Evolutionary conservation across 2,888 invertebrate species (phyloP).

Genomic region (Drosophila neoperkinsi): DNA sequence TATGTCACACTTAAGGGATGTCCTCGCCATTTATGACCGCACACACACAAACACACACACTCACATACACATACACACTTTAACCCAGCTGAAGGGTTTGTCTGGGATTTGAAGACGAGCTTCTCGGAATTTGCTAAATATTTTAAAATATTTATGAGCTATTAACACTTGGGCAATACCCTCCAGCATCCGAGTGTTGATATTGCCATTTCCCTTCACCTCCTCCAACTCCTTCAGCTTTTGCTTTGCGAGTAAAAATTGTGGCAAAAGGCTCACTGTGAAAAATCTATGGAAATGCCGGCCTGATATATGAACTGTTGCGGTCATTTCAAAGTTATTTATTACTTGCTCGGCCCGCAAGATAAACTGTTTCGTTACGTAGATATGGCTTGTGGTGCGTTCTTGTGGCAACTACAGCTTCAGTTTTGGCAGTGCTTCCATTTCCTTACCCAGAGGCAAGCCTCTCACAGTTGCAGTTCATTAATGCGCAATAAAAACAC

Average conservation of each 20-base stretch:
- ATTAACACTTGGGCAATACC: slow-evolving; percentile 76
- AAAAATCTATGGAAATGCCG: slow-evolving; percentile 56
- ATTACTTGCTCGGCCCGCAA: slow-evolving; percentile 48
- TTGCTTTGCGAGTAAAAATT: slow-evolving; percentile 18
- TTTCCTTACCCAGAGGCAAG: neutral
- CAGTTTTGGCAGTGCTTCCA: slow-evolving; percentile 1
- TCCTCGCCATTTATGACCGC: slow-evolving; percentile 74
- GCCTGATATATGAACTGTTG: slow-evolving; percentile 66
- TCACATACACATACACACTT: neutral
- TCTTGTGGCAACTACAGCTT: slow-evolving; percentile 35
- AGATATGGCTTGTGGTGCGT: slow-evolving; percentile 43
- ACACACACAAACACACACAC: slow-evolving; percentile 35
- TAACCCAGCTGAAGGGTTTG: slow-evolving; percentile 28
- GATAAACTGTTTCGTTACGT: slow-evolving; percentile 49
- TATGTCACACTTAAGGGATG: slow-evolving; percentile 81
- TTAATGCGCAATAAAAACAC: slow-evolving; percentile 45
- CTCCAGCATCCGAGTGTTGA: slow-evolving; percentile 38
- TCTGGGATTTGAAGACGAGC: slow-evolving; percentile 53
- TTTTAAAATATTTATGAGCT: slow-evolving; percentile 81
- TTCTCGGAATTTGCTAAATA: slow-evolving; percentile 74
- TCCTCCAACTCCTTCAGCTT: neutral
- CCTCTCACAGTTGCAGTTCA: slow-evolving; percentile 33
- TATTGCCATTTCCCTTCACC: slow-evolving; percentile 23
- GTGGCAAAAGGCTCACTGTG: slow-evolving; percentile 11
- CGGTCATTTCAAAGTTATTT: slow-evolving; percentile 68